Percentiles rank a stretch among this genome's conserved stretches.
Evolutionary conservation across 2,113 vertebrate species (phyloP).

Genomic region (Ivindomyrus marchei): DNA sequence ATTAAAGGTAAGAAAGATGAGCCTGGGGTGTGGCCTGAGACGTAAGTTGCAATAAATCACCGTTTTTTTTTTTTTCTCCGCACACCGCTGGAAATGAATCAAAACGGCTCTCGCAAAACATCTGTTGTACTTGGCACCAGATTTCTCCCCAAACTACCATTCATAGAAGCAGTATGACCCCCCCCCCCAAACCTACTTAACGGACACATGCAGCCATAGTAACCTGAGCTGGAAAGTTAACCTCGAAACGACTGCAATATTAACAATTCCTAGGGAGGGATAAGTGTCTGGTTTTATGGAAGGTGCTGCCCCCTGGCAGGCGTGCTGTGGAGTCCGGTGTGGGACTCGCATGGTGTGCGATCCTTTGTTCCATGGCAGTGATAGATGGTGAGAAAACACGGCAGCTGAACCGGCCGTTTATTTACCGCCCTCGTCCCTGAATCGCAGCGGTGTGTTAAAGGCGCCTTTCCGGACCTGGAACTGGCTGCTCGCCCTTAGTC

Average conservation of each 20-base stretch:
- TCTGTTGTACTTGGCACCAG: slow-evolving; percentile 16
- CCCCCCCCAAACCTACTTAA: slow-evolving; percentile 7
- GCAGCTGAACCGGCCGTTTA: neutral
- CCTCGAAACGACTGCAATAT: slow-evolving; percentile 5
- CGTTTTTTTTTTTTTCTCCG: neutral
- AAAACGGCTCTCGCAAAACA: slow-evolving; percentile 10
- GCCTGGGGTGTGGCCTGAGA: neutral
- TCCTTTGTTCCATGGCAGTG: slow-evolving; percentile 12
- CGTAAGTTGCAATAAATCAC: neutral
- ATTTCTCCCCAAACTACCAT: slow-evolving; percentile 10
- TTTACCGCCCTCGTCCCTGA: neutral
- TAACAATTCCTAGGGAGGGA: slow-evolving; percentile 2
- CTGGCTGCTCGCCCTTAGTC: neutral
- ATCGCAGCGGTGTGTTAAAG: neutral
- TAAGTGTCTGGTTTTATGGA: slow-evolving; percentile 9
- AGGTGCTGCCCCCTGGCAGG: neutral
- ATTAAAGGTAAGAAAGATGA: neutral
- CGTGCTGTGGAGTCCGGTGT: neutral
- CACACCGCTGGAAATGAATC: slow-evolving; percentile 10
- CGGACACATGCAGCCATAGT: neutral
- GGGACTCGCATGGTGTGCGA: neutral
- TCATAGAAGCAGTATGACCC: slow-evolving; percentile 1
- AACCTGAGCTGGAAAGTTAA: neutral
- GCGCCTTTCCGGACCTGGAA: neutral
- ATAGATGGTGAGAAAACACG: slow-evolving; percentile 16